Evolutionary conservation across 53 echinoderm and acorn worm genomes (phyloP).

Genomic region (Temnopleurus reevesii): DNA sequence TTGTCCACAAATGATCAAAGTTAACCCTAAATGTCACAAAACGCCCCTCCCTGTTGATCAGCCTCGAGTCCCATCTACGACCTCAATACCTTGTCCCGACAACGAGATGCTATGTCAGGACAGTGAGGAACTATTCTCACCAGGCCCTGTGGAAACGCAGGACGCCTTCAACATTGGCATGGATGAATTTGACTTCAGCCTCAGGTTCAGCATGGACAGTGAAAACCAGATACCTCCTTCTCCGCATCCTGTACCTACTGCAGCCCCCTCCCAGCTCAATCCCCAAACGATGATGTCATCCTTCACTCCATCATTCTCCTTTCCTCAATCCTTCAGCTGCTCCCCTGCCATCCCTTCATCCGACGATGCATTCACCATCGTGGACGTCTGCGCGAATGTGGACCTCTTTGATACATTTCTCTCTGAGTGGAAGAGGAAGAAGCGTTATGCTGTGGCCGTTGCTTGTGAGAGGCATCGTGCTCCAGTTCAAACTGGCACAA

Average conservation of each 20-base stretch:
- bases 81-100: neutral
- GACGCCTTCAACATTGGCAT: slow-evolving; percentile 62
- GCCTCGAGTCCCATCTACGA: neutral
- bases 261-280: neutral
- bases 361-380: slow-evolving; percentile 80
- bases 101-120: slow-evolving; percentile 42
- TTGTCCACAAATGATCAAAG: no score
- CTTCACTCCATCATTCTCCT: slow-evolving; percentile 40
- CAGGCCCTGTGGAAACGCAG: neutral
- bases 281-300: neutral
- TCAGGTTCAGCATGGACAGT: slow-evolving; percentile 63
- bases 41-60: no score
- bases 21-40: neutral
- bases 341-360: slow-evolving; percentile 66
- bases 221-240: slow-evolving; percentile 60
- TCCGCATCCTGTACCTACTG: neutral
- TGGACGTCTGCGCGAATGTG: slow-evolving; percentile 87
- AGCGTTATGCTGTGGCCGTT: slow-evolving; percentile 76
- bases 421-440: slow-evolving; percentile 83
- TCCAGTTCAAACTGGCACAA: slow-evolving; percentile 78
- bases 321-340: slow-evolving; percentile 33
- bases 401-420: slow-evolving; percentile 87
- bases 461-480: slow-evolving; percentile 83
- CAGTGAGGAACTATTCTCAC: slow-evolving; percentile 40
- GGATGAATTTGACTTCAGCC: slow-evolving; percentile 59